Evolutionary conservation across 1,140 invertebrate genomes (phyloP).

Genomic region (Heterodera schachtii): DNA sequence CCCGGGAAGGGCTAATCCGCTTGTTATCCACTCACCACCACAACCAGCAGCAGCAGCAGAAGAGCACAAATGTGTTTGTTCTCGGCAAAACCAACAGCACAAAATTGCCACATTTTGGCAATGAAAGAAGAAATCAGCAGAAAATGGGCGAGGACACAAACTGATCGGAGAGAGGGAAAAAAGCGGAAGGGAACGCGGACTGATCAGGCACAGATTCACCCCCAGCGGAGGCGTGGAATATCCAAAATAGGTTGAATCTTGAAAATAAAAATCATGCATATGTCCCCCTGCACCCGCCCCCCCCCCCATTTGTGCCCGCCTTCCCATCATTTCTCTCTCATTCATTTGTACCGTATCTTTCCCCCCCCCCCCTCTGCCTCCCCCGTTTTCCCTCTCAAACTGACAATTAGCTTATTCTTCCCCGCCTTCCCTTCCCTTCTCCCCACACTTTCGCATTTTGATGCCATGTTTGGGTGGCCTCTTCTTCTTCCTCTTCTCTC

Average conservation of each 20-base stretch:
- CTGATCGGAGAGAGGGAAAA: no score
- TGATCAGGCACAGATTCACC: no score
- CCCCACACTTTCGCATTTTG: not conserved
- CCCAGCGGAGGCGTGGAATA: no score
- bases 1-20: not conserved
- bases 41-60: no score
- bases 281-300: not conserved
- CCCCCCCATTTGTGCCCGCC: not conserved
- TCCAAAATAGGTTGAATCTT: not conserved
- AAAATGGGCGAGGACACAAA: not conserved
- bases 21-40: not conserved
- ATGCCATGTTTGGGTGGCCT: not conserved
- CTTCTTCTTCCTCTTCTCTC: no score
- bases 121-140: not conserved
- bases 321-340: not conserved
- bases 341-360: not conserved
- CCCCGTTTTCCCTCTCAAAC: not conserved
- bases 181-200: no score
- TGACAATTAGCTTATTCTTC: conserved; percentile 7
- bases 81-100: not conserved
- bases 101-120: not conserved
- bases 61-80: not conserved
- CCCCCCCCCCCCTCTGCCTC: not conserved
- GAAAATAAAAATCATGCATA: no score
- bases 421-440: not conserved